These are phyloP conservation scores for Colletes collaris DNA, from an alignment of 2,888 invertebrate genomes.

Conservation along the genomic window DNA sequence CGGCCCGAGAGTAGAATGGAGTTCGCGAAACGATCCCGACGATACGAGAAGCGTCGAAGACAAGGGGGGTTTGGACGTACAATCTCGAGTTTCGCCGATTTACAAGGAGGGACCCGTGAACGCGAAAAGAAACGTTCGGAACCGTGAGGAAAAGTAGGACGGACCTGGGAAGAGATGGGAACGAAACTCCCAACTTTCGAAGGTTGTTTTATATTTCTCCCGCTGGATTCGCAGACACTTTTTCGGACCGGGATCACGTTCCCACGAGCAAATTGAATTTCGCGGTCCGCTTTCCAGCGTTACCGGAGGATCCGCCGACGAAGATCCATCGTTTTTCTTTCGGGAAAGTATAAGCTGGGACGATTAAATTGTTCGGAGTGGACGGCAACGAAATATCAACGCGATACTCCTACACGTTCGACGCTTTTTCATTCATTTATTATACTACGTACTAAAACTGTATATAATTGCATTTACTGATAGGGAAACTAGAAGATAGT, in stretches of 20 bases:
- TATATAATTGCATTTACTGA: too few species aligned
- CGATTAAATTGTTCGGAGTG: not conserved
- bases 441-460: too few species aligned
- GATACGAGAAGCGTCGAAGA: not conserved
- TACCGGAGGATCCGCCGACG: not conserved
- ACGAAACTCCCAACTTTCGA: slow-evolving; percentile 26
- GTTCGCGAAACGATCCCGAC: not conserved
- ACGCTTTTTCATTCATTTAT: too few species aligned
- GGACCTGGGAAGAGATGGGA: not conserved
- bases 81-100: not conserved
- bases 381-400: not conserved
- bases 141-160: slow-evolving; percentile 8
- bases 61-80: not conserved
- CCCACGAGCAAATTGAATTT: slow-evolving; percentile 32
- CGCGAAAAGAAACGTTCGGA: slow-evolving; percentile 16
- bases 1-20: not conserved
- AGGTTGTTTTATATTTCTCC: slow-evolving; percentile 38
- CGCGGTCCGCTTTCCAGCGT: slow-evolving; percentile 23
- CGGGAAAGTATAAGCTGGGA: not conserved
- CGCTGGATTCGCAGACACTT: slow-evolving; percentile 8
- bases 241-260: slow-evolving; percentile 20
- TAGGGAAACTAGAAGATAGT: too few species aligned
- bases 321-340: not conserved
- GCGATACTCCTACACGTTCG: not conserved
- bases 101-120: not conserved